Evolutionary conservation across 1,140 invertebrate species (phyloP), one percentile per base, ranked within the genome.

Genomic region (Gryllus bimaculatus): DNA sequence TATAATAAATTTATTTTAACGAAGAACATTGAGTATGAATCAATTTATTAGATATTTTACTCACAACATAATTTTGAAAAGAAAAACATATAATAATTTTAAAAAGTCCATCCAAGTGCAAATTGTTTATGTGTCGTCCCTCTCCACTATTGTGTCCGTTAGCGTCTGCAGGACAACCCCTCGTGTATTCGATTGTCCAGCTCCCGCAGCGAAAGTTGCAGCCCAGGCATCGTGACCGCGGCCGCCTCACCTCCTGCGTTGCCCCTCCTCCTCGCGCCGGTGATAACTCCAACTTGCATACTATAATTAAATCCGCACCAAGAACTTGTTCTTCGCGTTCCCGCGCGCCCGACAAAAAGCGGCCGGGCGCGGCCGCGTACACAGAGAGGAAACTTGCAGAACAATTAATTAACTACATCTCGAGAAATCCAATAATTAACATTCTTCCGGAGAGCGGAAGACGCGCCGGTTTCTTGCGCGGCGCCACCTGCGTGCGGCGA

Each of bases 361-460:
- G 18, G 54, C 54, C 18, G 54, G 10, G 10, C 54, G 7, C 54
- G 18, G 18, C 54, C 54, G 10, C 54, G 54, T 66, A 66, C 54
- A 66, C 54, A 66, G 54, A 66, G 54, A 66, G 54, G 54, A 66
- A 66, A 66, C 54, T 66, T 66, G 2, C 54, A 66, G 54, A 66
- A 66, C 54, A 66, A 66, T 66, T 66, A 66, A 66, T 66, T 66
- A 66, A 66, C 54, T 66, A 66, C 18, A 66, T 66, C 54, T 66
- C 54, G 54, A 66, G 54, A 66, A 66, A 66, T 66, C 54, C 54
- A 66, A 66, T 66, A 66, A 66, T 66, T 66, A 66, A 66, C 54
- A 66, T 66, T 66, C 54, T 66, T 66, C 54, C 54, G 54, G 54
- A 66, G 54, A 66, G 54, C 54, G 18, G 10, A 66, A 66, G 54